phyloP scores from a whole-genome alignment of 1,140 invertebrate genomes.

The Formica selysi region DNA sequence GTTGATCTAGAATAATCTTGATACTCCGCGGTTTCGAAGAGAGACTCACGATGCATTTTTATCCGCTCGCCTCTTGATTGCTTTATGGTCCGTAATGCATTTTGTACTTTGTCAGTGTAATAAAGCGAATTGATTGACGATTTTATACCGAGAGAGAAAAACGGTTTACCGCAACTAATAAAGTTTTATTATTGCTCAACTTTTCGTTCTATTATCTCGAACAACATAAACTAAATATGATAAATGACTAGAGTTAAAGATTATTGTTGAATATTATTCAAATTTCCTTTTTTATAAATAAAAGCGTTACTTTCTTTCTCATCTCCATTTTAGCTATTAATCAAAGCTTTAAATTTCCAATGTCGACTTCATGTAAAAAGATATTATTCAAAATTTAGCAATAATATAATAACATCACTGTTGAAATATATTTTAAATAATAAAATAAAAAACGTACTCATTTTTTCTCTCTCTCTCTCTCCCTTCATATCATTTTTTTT shows the following conservation, averaged over 20 bases:
- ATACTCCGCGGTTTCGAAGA: not conserved
- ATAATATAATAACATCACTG: not conserved
- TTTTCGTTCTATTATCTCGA: not conserved
- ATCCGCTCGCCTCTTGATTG: conserved; percentile 15
- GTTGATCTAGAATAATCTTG: not conserved
- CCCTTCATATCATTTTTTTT: not conserved
- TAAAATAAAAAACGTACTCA: not conserved
- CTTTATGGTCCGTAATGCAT: conserved; percentile 39
- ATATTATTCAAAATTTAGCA: not conserved
- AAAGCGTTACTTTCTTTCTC: not conserved
- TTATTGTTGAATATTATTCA: not conserved
- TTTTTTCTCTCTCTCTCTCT: too few species aligned
- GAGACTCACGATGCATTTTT: conserved; percentile 28
- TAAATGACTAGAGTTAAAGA: not conserved
- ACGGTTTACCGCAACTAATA: not conserved
- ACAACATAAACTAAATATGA: not conserved
- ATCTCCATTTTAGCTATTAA: not conserved
- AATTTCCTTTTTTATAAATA: not conserved
- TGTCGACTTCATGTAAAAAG: not conserved
- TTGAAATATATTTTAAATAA: not conserved
- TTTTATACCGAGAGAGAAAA: conserved; percentile 1
- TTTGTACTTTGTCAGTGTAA: conserved; percentile 12
- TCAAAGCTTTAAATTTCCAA: not conserved
- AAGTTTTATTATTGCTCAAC: not conserved
- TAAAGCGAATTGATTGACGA: conserved; percentile 26